Conservation (phyloP, 2,113 vertebrate genomes). For the Illadopsis cleaveri region DNA sequence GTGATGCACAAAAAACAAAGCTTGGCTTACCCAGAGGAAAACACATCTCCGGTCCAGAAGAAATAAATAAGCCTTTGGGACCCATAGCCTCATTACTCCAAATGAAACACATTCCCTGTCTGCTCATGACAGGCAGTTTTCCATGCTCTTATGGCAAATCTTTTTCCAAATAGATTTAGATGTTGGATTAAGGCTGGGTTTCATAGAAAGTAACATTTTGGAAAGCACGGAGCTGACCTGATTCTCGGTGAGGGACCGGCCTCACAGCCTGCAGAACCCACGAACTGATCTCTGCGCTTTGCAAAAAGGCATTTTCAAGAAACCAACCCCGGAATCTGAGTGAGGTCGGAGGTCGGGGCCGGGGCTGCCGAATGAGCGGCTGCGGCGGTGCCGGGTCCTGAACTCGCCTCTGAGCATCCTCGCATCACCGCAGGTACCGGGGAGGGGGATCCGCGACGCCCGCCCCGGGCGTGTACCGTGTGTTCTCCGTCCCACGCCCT, state of each 20-base stretch:
- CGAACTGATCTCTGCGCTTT: background rate
- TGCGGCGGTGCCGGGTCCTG: background rate
- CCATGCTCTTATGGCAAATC: background rate
- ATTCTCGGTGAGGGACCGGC: accelerated
- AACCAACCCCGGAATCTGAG: accelerated
- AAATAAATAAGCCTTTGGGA: background rate
- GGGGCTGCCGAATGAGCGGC: background rate
- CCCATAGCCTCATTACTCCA: background rate
- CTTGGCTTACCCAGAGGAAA: accelerated
- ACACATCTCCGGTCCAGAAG: background rate
- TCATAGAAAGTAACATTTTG: background rate
- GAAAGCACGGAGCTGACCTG: background rate
- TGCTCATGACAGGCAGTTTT: background rate
- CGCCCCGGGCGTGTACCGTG: accelerated
- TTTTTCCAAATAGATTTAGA: no score
- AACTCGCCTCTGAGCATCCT: background rate
- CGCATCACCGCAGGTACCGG: background rate
- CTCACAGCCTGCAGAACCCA: background rate
- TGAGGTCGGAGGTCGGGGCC: background rate
- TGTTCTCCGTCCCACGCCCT: background rate
- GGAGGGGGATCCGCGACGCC: background rate
- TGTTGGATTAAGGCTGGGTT: no score
- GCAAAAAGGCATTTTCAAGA: background rate
- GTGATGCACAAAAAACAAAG: background rate
- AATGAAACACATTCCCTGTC: background rate